Conservation (phyloP, 2,888 invertebrate genomes). For the Volucella bombylans region DNA sequence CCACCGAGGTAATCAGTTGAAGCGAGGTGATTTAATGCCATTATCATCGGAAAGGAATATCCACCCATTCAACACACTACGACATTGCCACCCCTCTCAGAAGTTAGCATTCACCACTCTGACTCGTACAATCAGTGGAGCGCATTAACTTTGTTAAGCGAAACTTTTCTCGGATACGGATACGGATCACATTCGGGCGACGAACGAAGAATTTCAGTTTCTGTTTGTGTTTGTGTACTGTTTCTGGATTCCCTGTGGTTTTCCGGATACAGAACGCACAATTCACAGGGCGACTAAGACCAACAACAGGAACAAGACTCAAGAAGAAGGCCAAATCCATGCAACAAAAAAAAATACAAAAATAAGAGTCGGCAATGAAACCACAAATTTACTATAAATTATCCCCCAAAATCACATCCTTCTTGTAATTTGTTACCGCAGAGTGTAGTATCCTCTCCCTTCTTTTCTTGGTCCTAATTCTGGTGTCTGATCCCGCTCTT, state of each 20-base stretch:
- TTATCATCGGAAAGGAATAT: constrained; percentile 60
- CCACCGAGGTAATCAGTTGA: constrained; percentile 65
- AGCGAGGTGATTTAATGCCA: constrained; percentile 71
- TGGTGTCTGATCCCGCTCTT: constrained; percentile 1
- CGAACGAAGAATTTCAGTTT: constrained; percentile 11
- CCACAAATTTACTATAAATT: constrained; percentile 74
- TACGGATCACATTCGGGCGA: constrained; percentile 30
- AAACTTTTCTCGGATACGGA: constrained; percentile 62
- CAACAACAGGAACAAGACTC: too few species aligned
- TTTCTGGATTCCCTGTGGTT: constrained; percentile 57
- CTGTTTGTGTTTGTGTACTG: neutral
- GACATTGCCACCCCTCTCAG: constrained; percentile 27
- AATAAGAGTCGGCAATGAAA: constrained; percentile 52
- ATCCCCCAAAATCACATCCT: constrained; percentile 73
- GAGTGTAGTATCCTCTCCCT: constrained; percentile 20
- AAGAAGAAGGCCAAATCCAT: neutral
- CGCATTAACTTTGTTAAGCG: constrained; percentile 70
- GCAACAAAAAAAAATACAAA: constrained; percentile 7
- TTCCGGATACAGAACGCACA: constrained; percentile 63
- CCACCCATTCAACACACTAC: constrained; percentile 56
- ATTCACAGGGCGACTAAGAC: constrained; percentile 33
- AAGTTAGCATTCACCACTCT: too few species aligned
- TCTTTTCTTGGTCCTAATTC: constrained; percentile 1
- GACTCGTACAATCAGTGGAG: constrained; percentile 23
- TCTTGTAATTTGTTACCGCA: constrained; percentile 70